These are phyloP conservation scores for Ichneumon xanthorius DNA, from an alignment of 2,888 invertebrate species.

Conservation along the genomic window DNA sequence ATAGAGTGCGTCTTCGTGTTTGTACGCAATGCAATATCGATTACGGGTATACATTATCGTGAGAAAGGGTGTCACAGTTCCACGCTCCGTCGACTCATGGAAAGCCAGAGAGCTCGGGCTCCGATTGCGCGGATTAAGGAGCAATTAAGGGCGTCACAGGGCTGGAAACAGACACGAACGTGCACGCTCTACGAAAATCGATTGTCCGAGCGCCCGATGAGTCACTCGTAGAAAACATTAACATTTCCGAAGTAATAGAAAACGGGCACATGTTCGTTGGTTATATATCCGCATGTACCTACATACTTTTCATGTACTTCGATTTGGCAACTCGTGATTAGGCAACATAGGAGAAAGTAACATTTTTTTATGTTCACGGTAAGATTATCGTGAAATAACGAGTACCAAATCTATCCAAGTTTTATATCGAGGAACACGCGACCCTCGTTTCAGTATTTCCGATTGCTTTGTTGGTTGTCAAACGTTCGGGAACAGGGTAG, in stretches of 20 bases:
- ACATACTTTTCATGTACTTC: no score
- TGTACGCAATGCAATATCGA: conserved; percentile 53
- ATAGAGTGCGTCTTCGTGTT: conserved; percentile 31
- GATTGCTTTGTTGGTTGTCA: conserved; percentile 21
- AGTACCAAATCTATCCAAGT: neutral
- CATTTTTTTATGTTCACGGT: neutral
- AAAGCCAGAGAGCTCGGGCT: conserved; percentile 2
- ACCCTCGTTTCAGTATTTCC: neutral
- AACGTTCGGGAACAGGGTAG: conserved; percentile 11
- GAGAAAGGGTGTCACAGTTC: conserved; percentile 60
- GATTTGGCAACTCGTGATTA: no score
- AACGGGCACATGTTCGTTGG: neutral
- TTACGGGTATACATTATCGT: conserved; percentile 42
- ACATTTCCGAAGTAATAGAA: neutral
- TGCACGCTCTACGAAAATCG: conserved; percentile 26
- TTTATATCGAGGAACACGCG: neutral
- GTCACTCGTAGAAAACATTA: conserved; percentile 14
- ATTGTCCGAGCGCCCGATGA: conserved; percentile 21
- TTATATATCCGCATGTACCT: neutral
- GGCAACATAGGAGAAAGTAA: neutral
- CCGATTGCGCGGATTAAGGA: conserved; percentile 41
- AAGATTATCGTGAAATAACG: neutral
- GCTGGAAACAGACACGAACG: neutral
- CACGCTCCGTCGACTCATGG: conserved; percentile 25
- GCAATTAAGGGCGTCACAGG: conserved; percentile 46